phyloP scores from a whole-genome alignment of 2,797 vertebrate species.

The Forpus xanthops region DNA sequence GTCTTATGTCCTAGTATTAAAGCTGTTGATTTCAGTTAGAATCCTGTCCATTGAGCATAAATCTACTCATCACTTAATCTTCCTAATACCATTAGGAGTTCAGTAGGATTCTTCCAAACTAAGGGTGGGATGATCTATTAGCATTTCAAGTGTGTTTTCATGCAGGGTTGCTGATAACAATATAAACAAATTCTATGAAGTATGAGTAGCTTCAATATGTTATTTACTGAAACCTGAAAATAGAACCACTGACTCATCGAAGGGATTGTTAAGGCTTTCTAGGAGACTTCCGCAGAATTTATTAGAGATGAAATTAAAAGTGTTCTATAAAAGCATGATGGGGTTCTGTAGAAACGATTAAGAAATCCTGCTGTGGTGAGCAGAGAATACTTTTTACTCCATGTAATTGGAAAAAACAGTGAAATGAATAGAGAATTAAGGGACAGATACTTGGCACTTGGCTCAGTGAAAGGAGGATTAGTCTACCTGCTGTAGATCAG shows the following conservation, averaged over 20 bases:
- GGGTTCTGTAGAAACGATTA: neutral
- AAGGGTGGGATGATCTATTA: neutral
- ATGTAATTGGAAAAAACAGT: neutral
- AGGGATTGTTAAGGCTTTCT: neutral
- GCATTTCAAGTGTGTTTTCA: neutral
- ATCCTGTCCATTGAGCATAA: neutral
- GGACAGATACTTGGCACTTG: neutral
- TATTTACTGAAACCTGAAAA: conserved; percentile 10
- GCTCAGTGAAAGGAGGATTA: neutral
- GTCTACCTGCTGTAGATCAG: neutral
- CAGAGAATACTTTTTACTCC: neutral
- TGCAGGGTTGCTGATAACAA: neutral
- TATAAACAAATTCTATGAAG: neutral
- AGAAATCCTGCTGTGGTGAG: neutral
- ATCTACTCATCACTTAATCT: conserved; percentile 18
- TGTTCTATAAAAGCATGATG: neutral
- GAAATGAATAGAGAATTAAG: neutral
- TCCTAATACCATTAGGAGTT: conserved; percentile 15
- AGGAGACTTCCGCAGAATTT: neutral
- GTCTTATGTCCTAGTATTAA: neutral
- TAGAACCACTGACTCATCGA: neutral
- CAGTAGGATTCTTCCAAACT: neutral
- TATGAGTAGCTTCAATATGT: neutral
- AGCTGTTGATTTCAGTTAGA: conserved; percentile 2
- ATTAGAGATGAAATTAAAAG: neutral